Evolutionary conservation across 2,797 vertebrate species (phyloP).

Genomic region (Tangara arthus): DNA sequence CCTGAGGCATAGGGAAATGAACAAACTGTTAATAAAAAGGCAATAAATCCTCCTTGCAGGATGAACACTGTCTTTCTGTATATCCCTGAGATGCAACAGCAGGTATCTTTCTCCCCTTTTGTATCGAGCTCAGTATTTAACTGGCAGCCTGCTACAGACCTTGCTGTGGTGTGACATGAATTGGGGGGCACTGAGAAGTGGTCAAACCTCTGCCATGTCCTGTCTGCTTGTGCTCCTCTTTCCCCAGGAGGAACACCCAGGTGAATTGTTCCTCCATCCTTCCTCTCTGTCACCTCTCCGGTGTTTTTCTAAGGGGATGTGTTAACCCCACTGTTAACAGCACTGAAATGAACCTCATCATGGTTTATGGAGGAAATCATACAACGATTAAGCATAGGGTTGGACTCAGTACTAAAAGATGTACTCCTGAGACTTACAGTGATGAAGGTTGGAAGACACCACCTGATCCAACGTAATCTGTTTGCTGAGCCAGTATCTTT

Average conservation of each 20-base stretch:
- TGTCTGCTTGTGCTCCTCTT: not conserved
- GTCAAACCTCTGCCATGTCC: not conserved
- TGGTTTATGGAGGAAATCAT: not conserved
- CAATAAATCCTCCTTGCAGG: not conserved
- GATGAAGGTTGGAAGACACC: not conserved
- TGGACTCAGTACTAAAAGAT: not conserved
- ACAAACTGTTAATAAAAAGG: not conserved
- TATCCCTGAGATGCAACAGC: not conserved
- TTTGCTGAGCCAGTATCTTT: not conserved
- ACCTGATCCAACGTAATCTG: rapidly evolving
- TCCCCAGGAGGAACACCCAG: not conserved
- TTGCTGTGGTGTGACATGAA: not conserved
- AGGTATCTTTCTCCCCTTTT: not conserved
- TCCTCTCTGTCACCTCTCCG: not conserved
- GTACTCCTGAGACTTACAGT: not conserved
- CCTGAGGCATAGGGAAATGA: not conserved
- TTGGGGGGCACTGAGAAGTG: not conserved
- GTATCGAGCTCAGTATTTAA: not conserved
- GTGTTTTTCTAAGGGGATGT: not conserved
- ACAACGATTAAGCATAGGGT: not conserved
- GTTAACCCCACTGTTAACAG: not conserved
- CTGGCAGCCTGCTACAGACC: not conserved
- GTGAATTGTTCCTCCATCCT: not conserved
- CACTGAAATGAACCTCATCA: not conserved
- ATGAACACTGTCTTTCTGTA: not conserved